Evolutionary conservation across 2,113 vertebrate genomes (phyloP), one percentile per base, ranked within the genome.

Genomic region (Oncorhynchus kisutch): DNA sequence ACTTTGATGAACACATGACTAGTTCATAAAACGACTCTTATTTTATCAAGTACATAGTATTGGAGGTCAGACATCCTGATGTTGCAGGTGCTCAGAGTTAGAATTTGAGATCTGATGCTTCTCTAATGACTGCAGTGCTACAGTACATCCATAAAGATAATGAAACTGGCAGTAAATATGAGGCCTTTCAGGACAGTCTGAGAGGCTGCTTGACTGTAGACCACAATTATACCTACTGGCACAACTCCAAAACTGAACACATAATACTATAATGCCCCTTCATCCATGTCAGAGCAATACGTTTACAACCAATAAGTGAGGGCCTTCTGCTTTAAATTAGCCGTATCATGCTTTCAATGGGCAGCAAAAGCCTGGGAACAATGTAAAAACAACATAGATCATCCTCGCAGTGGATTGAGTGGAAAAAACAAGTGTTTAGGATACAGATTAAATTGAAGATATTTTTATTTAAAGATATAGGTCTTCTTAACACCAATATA

Each of bases 321-420:
- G 79, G 51, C 49, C 66, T 70, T 65, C 60, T 72, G 81, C 74
- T 74, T 79, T 81, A 86, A 90, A 87, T 87, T 82, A 87, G 77
- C 78, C 78, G 72, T 87, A 87, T 85, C 84, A 84, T 45, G 80
- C 81, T 78, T 85, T 84, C 82, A 86, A 73, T 77, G 77, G 74
- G 72, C 83, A 79, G 65, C 87, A 90, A 87, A 86, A 83, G 81
- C 79, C 80, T 80, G 88, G 79, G 72, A 76, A 79, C 29, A 45
- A 74, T 85, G 85, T 76, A 81, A 64, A 80, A 85, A 75, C 75
- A 77, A 69, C 22, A 64, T 9, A 25, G 13, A 64, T 7, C 62
- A 24, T 25, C n/a, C 22, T 64, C 3, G 12, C 22, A 12, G 3
- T 64, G 62, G 22, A 25, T 25, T 64, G 62, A 64, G 22, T 25